These are phyloP conservation scores for Drosophila suzukii DNA, from an alignment of 1,140 invertebrate species.

Conservation along the genomic window DNA sequence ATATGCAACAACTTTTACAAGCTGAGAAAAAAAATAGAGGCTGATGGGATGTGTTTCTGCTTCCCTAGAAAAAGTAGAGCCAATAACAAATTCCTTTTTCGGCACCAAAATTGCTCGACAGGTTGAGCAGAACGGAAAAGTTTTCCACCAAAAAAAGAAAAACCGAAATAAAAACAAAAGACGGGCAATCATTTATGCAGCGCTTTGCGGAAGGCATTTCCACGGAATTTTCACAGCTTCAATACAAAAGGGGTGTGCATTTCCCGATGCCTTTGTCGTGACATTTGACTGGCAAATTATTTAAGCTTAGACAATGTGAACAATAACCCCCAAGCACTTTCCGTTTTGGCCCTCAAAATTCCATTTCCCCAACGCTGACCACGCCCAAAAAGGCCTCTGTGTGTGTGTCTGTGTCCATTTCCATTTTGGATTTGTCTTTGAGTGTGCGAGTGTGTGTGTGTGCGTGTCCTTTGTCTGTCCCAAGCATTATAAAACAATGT, in stretches of 20 bases:
- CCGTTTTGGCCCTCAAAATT: slow-evolving; percentile 6
- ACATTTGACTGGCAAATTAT: slow-evolving; percentile 63
- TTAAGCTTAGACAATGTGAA: slow-evolving; percentile 58
- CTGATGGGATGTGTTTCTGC: slow-evolving; percentile 17
- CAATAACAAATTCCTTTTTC: slow-evolving; percentile 63
- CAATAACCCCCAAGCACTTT: slow-evolving; percentile 35
- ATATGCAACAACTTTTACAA: slow-evolving; percentile 50
- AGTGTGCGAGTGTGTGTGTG: slow-evolving; percentile 13
- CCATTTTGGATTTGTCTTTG: slow-evolving; percentile 33
- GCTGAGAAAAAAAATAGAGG: slow-evolving; percentile 23
- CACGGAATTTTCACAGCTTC: slow-evolving; percentile 30
- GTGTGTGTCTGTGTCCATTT: slow-evolving; percentile 15
- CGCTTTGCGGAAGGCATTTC: slow-evolving; percentile 41
- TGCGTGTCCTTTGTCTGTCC: slow-evolving; percentile 50
- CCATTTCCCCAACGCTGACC: slow-evolving; percentile 24
- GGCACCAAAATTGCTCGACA: slow-evolving; percentile 38
- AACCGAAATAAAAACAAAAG: slow-evolving; percentile 4
- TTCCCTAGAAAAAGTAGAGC: slow-evolving; percentile 15
- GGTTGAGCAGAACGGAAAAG: slow-evolving; percentile 29
- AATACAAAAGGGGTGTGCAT: slow-evolving; percentile 13
- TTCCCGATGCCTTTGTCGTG: slow-evolving; percentile 41
- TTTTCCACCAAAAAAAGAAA: slow-evolving; percentile 24
- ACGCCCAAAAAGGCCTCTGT: slow-evolving; percentile 22
- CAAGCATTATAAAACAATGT: slow-evolving; percentile 65
- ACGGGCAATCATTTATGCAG: slow-evolving; percentile 53